Conservation (phyloP, 1,140 invertebrate genomes). For the Patella vulgata region DNA sequence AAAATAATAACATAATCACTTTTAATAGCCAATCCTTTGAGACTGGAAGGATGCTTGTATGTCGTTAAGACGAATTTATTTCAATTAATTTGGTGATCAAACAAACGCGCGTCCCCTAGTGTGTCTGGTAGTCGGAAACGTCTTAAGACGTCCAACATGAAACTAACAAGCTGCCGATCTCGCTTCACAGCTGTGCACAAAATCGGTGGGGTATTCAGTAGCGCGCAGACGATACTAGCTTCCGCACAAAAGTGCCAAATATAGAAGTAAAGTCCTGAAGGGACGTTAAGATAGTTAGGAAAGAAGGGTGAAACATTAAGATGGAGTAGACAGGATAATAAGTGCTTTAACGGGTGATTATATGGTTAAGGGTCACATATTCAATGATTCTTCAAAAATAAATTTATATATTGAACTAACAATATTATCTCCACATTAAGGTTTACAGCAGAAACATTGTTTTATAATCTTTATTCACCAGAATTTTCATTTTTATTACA, state of each 20-base stretch:
- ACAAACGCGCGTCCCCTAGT: conserved; percentile 3
- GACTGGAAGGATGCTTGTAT: conserved; percentile 6
- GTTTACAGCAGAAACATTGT: too few species aligned
- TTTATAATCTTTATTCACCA: too few species aligned
- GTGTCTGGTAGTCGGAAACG: conserved; percentile 9
- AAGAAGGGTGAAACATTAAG: too few species aligned
- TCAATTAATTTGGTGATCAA: conserved; percentile 21
- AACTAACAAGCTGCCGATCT: conserved; percentile 8
- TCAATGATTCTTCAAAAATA: too few species aligned
- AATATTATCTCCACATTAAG: too few species aligned
- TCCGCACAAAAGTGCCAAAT: conserved; percentile 1
- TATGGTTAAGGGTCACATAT: too few species aligned
- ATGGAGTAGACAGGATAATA: too few species aligned
- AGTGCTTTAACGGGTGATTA: too few species aligned
- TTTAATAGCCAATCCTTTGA: conserved; percentile 17
- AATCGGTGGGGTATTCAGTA: background rate
- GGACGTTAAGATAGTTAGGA: too few species aligned
- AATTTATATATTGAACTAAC: too few species aligned
- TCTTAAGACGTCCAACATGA: background rate
- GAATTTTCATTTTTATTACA: too few species aligned
- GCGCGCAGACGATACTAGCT: background rate
- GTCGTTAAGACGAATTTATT: conserved; percentile 16
- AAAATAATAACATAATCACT: conserved; percentile 17
- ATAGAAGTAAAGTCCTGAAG: too few species aligned
- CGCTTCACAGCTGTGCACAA: conserved; percentile 5